Percentiles rank a stretch among this genome's conserved stretches.
phyloP scores from a whole-genome alignment of 2,888 invertebrate species.

The Amblyteles armatorius region DNA sequence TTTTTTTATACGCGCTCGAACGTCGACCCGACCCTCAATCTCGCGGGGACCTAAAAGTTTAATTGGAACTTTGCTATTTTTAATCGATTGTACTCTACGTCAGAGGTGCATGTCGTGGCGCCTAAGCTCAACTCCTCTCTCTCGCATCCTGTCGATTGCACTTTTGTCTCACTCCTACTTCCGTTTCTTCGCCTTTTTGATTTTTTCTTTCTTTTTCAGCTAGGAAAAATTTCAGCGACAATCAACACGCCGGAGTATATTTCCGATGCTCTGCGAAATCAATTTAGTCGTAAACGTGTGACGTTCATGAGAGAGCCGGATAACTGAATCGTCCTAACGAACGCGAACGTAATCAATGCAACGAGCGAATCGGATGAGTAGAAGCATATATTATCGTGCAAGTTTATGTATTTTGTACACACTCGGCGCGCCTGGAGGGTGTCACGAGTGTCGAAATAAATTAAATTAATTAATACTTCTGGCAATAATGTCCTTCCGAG shows the following conservation, averaged over 20 bases:
- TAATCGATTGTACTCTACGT: slow-evolving; percentile 83
- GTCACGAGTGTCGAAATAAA: slow-evolving; percentile 72
- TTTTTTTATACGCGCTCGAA: slow-evolving; percentile 16
- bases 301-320: neutral
- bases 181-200: neutral
- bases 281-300: neutral
- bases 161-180: slow-evolving; percentile 55
- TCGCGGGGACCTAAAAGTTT: slow-evolving; percentile 67
- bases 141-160: slow-evolving; percentile 58
- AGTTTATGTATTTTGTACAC: slow-evolving; percentile 63
- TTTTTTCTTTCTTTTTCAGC: neutral
- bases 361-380: slow-evolving; percentile 38
- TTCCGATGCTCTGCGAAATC: neutral
- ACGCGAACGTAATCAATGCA: neutral
- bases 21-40: slow-evolving; percentile 33
- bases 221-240: neutral
- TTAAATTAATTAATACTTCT: slow-evolving; percentile 81
- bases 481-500: slow-evolving; percentile 80
- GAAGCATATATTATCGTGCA: slow-evolving; percentile 50
- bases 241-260: neutral
- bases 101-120: slow-evolving; percentile 78
- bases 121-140: slow-evolving; percentile 58
- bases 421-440: slow-evolving; percentile 61
- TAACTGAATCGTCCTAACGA: slow-evolving; percentile 2
- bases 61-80: slow-evolving; percentile 79